Evolutionary conservation across 2,797 vertebrate genomes (phyloP), one percentile per base, ranked within the genome.

Genomic region (Sardinella longiceps): DNA sequence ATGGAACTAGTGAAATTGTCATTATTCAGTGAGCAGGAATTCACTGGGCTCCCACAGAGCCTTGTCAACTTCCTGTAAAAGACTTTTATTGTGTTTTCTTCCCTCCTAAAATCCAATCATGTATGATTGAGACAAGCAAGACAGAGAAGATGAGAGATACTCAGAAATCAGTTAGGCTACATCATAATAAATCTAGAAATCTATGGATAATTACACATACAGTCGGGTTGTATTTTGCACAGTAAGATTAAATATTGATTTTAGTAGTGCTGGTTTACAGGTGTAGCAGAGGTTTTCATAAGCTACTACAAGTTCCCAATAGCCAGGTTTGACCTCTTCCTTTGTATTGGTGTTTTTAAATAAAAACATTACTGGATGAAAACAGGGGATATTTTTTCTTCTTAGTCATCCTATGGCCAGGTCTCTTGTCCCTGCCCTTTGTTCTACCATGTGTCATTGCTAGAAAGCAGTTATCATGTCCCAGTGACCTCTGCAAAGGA

Each of bases 41-140:
- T 18, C 0, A 20, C 23, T 20, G 37, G 12, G 20, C 70, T 77
- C 37, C 23, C 37, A 20, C 18, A 43, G 37, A 77, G 70, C 70
- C 20, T 20, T 1, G 70, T 77, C 37, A 77, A 77, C 70, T 77
- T 77, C 70, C 70, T 23, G 70, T 37, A 77, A 77, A 77, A 77
- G 37, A 43, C 33, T 39, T 43, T 43, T 77, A 77, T 77, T 77
- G 70, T 77, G 70, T 43, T 77, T 70, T 70, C 33, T 5, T 70
- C n/a, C 33, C 33, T 43, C 33, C n/a, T 77, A 2, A 77, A 7
- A 20, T 77, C 37, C 37, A 33, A 23, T 39, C 70, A 30, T 3
- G 4, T 45, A 60, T 70, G 86, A 88, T 81, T 82, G 53, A 84
- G 80, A 39, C 80, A 86, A 33, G 58, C 80, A 33, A 33, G 30